A percentile compares a stretch with the other conserved stretches of the same genome.
Evolutionary conservation across 2,113 vertebrate genomes (phyloP).

Genomic region (Cyprinodon tularosa): DNA sequence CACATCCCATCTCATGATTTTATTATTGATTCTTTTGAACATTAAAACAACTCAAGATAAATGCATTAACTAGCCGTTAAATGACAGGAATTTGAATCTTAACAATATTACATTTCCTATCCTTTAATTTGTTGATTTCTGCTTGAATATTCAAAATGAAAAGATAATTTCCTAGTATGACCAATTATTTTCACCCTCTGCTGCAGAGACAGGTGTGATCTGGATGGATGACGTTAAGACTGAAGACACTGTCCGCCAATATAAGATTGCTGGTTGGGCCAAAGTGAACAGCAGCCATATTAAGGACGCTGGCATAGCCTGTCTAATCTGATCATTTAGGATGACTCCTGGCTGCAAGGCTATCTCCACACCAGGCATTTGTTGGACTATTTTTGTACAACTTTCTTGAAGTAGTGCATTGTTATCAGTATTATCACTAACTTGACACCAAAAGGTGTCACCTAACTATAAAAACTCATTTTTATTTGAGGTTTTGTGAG

Average conservation of each 20-base stretch:
- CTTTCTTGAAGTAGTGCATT: constrained; percentile 1
- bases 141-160: not conserved
- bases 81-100: too few relatives aligned
- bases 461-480: not conserved
- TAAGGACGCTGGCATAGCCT: constrained; percentile 90
- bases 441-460: constrained; percentile 28
- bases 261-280: constrained; percentile 90
- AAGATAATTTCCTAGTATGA: not conserved
- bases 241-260: constrained; percentile 85
- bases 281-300: constrained; percentile 95
- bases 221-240: constrained; percentile 95
- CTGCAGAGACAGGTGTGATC: constrained; percentile 86
- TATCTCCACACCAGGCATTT: not conserved
- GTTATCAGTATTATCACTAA: constrained; percentile 10
- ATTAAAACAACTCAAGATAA: not conserved
- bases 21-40: too few relatives aligned
- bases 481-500: not conserved
- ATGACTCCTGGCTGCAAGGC: not conserved
- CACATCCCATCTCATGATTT: not conserved
- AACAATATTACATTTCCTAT: too few relatives aligned
- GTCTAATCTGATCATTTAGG: constrained; percentile 57
- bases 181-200: not conserved
- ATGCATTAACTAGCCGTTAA: not conserved
- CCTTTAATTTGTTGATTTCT: not conserved
- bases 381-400: not conserved